Conservation (phyloP, 2,113 vertebrate genomes). For the Oncorhynchus tshawytscha region DNA sequence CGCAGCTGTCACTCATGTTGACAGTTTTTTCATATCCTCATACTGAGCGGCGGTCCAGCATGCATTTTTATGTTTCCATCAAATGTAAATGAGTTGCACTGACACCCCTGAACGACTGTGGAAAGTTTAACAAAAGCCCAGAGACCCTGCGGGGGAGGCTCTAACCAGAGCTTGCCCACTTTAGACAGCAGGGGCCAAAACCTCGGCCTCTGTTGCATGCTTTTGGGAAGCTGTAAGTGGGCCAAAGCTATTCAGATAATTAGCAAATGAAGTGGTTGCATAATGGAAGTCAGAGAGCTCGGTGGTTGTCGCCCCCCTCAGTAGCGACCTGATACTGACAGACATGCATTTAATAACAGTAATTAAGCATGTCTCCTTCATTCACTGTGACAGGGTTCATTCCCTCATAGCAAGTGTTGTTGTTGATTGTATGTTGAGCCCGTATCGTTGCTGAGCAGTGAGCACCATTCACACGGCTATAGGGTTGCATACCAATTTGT, state of each 20-base stretch:
- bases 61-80: constrained; percentile 48
- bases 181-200: constrained; percentile 33
- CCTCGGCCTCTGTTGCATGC: constrained; percentile 22
- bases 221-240: constrained; percentile 43
- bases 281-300: constrained; percentile 45
- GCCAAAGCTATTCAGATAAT: constrained; percentile 51
- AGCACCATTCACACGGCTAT: background rate
- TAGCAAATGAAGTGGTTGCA: constrained; percentile 63
- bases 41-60: constrained; percentile 32
- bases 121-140: constrained; percentile 44
- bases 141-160: constrained; percentile 23
- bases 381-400: constrained; percentile 53
- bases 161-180: constrained; percentile 38
- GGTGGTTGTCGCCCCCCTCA: constrained; percentile 41
- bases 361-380: constrained; percentile 54
- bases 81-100: constrained; percentile 40
- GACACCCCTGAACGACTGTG: constrained; percentile 33
- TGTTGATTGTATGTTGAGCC: constrained; percentile 4
- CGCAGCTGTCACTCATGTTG: constrained; percentile 57
- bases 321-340: constrained; percentile 49
- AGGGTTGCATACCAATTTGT: background rate
- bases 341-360: constrained; percentile 57
- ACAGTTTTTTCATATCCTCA: constrained; percentile 42
- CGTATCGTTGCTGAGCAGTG: background rate
- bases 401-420: constrained; percentile 37